A percentile compares a stretch with the other conserved stretches of the same genome.
Evolutionary conservation across 37 sponge, comb jelly and placozoan genomes (phyloP).

Genomic region (Axinella damicornis): DNA sequence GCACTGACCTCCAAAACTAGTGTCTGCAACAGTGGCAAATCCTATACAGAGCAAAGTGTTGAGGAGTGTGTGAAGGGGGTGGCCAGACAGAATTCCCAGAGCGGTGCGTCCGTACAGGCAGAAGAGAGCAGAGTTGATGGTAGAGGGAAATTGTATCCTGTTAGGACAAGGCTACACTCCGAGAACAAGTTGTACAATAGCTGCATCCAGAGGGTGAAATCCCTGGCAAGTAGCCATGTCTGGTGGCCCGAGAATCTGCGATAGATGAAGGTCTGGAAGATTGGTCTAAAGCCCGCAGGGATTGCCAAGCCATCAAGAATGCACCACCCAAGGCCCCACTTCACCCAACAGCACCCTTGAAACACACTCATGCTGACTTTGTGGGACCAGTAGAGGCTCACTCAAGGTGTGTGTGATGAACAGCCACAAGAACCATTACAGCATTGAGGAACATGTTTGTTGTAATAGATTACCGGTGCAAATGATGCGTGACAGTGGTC

Average conservation of each 20-base stretch:
- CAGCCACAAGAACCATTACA: conserved; percentile 28
- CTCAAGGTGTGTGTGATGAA: conserved; percentile 47
- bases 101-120: conserved; percentile 2
- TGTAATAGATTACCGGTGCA: conserved; percentile 46
- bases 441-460: conserved; percentile 44
- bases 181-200: background rate
- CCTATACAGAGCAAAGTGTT: conserved; percentile 53
- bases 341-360: conserved; percentile 19
- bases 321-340: conserved; percentile 13
- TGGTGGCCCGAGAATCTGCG: conserved; percentile 71
- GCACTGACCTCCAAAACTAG: background rate
- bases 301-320: conserved; percentile 4
- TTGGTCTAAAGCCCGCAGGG: background rate
- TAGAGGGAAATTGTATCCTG: conserved; percentile 47
- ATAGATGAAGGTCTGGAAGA: conserved; percentile 21
- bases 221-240: conserved; percentile 39
- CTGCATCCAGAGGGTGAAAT: conserved; percentile 54
- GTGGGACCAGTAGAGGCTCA: conserved; percentile 24
- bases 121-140: conserved; percentile 4
- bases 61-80: conserved; percentile 30
- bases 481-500: conserved; percentile 58
- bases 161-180: conserved; percentile 25
- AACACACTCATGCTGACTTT: conserved; percentile 29
- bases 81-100: background rate
- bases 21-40: conserved; percentile 8